phyloP scores from a whole-genome alignment of 2,797 vertebrate species.

The Acanthurus tractus region DNA sequence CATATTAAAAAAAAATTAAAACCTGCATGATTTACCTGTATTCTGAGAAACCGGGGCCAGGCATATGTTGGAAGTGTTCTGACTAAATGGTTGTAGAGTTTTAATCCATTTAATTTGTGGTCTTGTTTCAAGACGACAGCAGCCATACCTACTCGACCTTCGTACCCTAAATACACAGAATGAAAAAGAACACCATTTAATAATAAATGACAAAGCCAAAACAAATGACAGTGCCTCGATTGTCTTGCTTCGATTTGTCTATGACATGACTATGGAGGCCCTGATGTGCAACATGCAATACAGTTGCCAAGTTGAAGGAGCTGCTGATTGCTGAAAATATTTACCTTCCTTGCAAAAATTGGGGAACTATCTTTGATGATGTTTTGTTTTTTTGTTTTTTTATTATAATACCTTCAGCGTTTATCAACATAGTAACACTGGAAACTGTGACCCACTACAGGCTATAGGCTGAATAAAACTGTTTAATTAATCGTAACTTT shows the following conservation, averaged over 20 bases:
- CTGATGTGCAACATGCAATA: not conserved
- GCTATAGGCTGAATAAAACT: no score
- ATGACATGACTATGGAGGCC: not conserved
- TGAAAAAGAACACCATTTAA: not conserved
- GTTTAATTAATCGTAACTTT: not conserved
- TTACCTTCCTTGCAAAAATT: not conserved
- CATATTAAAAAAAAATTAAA: not conserved
- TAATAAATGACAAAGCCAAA: not conserved
- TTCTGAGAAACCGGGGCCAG: conserved; percentile 89
- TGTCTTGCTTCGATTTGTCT: not conserved
- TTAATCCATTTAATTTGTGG: conserved; percentile 75
- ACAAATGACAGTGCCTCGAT: not conserved
- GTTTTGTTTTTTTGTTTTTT: no score
- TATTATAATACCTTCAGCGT: no score
- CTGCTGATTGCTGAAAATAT: not conserved
- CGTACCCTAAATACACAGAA: conserved; percentile 82
- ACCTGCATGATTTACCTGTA: conserved; percentile 83
- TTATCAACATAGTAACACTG: no score
- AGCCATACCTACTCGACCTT: conserved; percentile 91
- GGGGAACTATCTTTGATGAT: no score
- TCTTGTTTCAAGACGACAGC: conserved; percentile 86
- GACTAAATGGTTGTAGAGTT: conserved; percentile 81
- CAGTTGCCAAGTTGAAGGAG: not conserved
- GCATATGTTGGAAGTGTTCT: conserved; percentile 87
- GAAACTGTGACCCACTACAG: not conserved